These are phyloP conservation scores for Hippocampus abdominalis DNA, from an alignment of 2,113 vertebrate genomes.

Conservation along the genomic window DNA sequence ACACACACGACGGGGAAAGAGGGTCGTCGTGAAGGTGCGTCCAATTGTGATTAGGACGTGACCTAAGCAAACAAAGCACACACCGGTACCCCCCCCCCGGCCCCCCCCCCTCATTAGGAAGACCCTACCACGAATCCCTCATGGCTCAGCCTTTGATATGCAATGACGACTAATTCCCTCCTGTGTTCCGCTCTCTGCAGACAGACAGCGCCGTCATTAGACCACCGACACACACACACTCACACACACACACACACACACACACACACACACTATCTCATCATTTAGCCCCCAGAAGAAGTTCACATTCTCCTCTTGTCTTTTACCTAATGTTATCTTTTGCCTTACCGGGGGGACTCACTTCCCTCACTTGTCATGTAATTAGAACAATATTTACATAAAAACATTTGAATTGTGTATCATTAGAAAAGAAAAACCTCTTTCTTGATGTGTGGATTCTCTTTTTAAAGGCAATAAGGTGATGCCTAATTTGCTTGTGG, in stretches of 20 bases:
- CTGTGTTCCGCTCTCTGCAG: constrained; percentile 64
- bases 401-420: constrained; percentile 66
- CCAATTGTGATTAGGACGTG: constrained; percentile 29
- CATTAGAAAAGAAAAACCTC: constrained; percentile 49
- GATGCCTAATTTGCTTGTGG: constrained; percentile 64
- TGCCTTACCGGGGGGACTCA: constrained; percentile 55
- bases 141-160: constrained; percentile 74
- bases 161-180: constrained; percentile 74
- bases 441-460: constrained; percentile 58
- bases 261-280: constrained; percentile 35
- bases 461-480: constrained; percentile 65
- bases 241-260: constrained; percentile 20
- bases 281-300: constrained; percentile 67
- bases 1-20: constrained; percentile 7
- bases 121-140: constrained; percentile 58
- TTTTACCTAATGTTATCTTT: constrained; percentile 54
- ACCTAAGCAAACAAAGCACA: constrained; percentile 36
- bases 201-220: constrained; percentile 62
- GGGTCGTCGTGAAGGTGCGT: constrained; percentile 6
- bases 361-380: constrained; percentile 64
- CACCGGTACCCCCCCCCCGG: constrained; percentile 34
- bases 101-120: constrained; percentile 66
- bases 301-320: constrained; percentile 59
- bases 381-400: constrained; percentile 73
- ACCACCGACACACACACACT: constrained; percentile 40